Percentiles rank a stretch among this genome's conserved stretches.
These are phyloP conservation scores for Podiceps cristatus DNA, from an alignment of 2,113 vertebrate species.

Conservation along the genomic window DNA sequence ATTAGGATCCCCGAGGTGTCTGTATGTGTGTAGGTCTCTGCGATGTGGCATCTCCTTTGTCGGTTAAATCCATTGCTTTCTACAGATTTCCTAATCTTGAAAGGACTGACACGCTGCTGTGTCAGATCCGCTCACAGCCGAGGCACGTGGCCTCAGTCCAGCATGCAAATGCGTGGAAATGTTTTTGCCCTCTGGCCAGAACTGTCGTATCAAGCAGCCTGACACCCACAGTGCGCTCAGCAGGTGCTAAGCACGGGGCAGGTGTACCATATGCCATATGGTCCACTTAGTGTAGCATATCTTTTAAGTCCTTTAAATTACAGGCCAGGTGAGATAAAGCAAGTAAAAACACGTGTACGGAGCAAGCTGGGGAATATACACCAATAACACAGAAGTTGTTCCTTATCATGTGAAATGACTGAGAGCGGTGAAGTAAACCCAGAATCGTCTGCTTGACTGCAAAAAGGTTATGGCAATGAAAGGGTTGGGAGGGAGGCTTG, in stretches of 20 bases:
- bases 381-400: background rate
- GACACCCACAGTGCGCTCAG: conserved; percentile 60
- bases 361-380: background rate
- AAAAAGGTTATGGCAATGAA: background rate
- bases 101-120: conserved; percentile 45
- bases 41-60: background rate
- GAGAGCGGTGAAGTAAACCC: background rate
- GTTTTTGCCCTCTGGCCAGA: conserved; percentile 64
- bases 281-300: conserved; percentile 51
- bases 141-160: conserved; percentile 69
- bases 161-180: conserved; percentile 72
- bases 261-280: conserved; percentile 87
- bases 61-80: conserved; percentile 39
- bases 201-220: background rate
- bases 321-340: conserved; percentile 74
- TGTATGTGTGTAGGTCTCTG: background rate
- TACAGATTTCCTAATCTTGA: conserved; percentile 64
- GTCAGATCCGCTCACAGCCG: conserved; percentile 47
- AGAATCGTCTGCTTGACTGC: background rate
- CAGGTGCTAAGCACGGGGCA: conserved; percentile 86
- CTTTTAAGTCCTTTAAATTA: conserved; percentile 74
- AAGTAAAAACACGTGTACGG: background rate
- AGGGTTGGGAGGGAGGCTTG: background rate
- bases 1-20: background rate
- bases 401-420: background rate